Conservation (phyloP, 2,113 vertebrate genomes). For the Pelusios castaneus region DNA sequence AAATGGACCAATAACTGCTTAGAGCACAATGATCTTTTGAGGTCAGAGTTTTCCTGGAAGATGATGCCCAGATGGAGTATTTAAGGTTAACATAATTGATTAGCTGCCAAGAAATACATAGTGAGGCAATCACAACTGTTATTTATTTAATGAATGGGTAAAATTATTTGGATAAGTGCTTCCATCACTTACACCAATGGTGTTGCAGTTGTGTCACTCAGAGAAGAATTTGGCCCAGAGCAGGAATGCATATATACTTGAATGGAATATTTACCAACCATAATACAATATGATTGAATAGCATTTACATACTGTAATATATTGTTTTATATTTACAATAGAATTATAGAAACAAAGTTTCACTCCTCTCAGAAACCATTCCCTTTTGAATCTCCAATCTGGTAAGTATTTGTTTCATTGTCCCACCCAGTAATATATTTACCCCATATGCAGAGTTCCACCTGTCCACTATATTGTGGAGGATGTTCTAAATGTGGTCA, state of each 20-base stretch:
- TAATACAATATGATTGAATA: not conserved
- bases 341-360: not conserved
- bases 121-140: conserved; percentile 9
- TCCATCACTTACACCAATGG: not conserved
- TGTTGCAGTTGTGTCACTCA: not conserved
- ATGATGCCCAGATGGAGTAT: conserved; percentile 17
- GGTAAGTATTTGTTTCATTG: not conserved
- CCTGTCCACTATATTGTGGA: not conserved
- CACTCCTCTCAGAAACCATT: not conserved
- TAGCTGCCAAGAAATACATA: conserved; percentile 61
- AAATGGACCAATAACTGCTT: conserved; percentile 19
- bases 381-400: not conserved
- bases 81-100: conserved; percentile 25
- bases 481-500: not conserved
- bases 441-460: not conserved
- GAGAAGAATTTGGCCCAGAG: not conserved
- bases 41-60: conserved; percentile 53
- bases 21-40: conserved; percentile 12
- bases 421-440: not conserved
- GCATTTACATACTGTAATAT: not conserved
- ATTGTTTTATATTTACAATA: not conserved
- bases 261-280: not conserved
- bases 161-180: conserved; percentile 18
- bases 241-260: not conserved
- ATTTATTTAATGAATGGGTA: not conserved